phyloP scores from a whole-genome alignment of 2,888 invertebrate genomes.

The Yponomeuta malinellus region DNA sequence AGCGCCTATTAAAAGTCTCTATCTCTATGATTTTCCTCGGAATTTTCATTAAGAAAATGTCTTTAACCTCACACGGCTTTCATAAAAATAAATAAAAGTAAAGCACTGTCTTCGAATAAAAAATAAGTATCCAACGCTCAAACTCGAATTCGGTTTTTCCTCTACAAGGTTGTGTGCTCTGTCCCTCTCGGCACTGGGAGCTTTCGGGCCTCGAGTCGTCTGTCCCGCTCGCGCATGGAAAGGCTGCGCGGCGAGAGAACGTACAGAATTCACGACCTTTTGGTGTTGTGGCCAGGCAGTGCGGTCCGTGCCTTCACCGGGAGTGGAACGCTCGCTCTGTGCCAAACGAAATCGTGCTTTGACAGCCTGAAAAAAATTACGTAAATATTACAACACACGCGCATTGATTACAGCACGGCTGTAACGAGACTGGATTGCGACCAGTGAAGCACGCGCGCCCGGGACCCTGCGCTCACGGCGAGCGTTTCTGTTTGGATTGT shows the following conservation, averaged over 20 bases:
- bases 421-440: constrained; percentile 41
- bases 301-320: constrained; percentile 69
- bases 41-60: background rate
- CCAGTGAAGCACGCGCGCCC: constrained; percentile 27
- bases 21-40: background rate
- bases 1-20: background rate
- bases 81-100: constrained; percentile 14
- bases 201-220: constrained; percentile 32
- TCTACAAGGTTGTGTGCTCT: constrained; percentile 49
- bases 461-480: constrained; percentile 10
- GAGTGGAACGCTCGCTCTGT: constrained; percentile 43
- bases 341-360: constrained; percentile 35
- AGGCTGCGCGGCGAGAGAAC: constrained; percentile 77
- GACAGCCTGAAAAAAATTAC: constrained; percentile 68
- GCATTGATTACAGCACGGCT: constrained; percentile 64
- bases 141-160: constrained; percentile 70
- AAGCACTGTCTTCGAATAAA: constrained; percentile 42
- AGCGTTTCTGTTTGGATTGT: constrained; percentile 52
- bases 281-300: constrained; percentile 71
- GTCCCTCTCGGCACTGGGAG: constrained; percentile 41
- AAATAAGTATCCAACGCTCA: constrained; percentile 68
- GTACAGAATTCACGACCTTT: constrained; percentile 75
- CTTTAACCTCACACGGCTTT: background rate
- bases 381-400: constrained; percentile 72
- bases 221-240: constrained; percentile 61